Percentiles rank a stretch among this genome's conserved stretches.
Evolutionary conservation across 2,888 invertebrate species (phyloP).

Genomic region (Thera britannica): DNA sequence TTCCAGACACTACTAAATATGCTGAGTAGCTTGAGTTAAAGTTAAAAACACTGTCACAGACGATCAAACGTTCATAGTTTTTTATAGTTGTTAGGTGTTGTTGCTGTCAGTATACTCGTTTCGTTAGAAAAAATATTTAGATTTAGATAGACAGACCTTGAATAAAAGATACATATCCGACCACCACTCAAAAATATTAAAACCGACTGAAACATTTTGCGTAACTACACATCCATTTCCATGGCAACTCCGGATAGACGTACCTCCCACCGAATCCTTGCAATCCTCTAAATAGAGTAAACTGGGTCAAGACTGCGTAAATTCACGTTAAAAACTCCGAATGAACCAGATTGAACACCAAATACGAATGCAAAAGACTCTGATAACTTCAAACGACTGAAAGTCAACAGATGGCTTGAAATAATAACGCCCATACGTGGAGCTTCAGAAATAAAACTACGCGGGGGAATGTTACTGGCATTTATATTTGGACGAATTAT

Average conservation of each 20-base stretch:
- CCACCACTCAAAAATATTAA: slow-evolving; percentile 16
- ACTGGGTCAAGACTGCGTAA: slow-evolving; percentile 66
- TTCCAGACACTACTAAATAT: not conserved
- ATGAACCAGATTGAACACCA: slow-evolving; percentile 52
- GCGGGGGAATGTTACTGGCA: slow-evolving; percentile 72
- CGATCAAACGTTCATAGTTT: not conserved
- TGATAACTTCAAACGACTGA: slow-evolving; percentile 56
- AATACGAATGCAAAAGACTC: slow-evolving; percentile 40
- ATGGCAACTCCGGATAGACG: slow-evolving; percentile 42
- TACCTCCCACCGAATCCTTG: slow-evolving; percentile 65
- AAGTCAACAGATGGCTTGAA: slow-evolving; percentile 66
- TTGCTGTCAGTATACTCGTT: not conserved
- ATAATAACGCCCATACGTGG: slow-evolving; percentile 74
- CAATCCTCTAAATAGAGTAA: slow-evolving; percentile 65
- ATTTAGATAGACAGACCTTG: slow-evolving; percentile 32
- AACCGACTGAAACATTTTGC: slow-evolving; percentile 16
- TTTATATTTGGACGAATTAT: slow-evolving; percentile 68
- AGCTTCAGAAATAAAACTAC: slow-evolving; percentile 75
- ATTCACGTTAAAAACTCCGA: slow-evolving; percentile 55
- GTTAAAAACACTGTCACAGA: not conserved
- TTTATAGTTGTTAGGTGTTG: not conserved
- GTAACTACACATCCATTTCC: slow-evolving; percentile 15
- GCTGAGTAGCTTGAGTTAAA: not conserved
- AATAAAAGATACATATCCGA: slow-evolving; percentile 26
- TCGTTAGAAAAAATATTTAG: not conserved